A percentile compares a stretch with the other conserved stretches of the same genome.
phyloP scores from a whole-genome alignment of 2,888 invertebrate genomes.

The Graphium colonna region DNA sequence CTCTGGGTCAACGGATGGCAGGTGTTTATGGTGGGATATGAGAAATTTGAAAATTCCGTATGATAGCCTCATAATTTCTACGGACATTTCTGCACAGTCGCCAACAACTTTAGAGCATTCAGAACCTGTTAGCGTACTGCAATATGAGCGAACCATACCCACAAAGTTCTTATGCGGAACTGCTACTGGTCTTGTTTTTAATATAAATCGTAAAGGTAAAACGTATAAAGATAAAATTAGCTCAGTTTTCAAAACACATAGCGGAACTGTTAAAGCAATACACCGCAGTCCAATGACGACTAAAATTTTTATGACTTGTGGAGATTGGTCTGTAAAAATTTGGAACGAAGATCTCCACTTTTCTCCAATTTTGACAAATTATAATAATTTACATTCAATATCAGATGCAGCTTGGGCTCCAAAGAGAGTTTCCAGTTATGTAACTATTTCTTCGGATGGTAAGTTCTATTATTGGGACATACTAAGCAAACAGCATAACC shows the following conservation, averaged over 20 bases:
- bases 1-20: conserved; percentile 81
- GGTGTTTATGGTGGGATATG: conserved; percentile 84
- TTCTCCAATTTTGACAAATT: conserved; percentile 51
- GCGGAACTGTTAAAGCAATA: conserved; percentile 80
- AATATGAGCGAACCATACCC: conserved; percentile 84
- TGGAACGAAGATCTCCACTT: conserved; percentile 83
- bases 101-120: conserved; percentile 64
- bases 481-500: conserved; percentile 83
- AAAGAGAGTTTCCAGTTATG: conserved; percentile 55
- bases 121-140: conserved; percentile 81
- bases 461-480: conserved; percentile 89
- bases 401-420: conserved; percentile 52
- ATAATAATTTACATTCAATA: conserved; percentile 39
- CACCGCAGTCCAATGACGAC: conserved; percentile 82
- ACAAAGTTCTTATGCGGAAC: conserved; percentile 70
- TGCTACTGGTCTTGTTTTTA: conserved; percentile 62
- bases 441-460: conserved; percentile 76
- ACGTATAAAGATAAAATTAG: conserved; percentile 80
- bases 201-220: conserved; percentile 84
- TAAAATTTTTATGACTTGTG: conserved; percentile 84
- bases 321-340: conserved; percentile 82
- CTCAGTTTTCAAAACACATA: conserved; percentile 76
- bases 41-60: conserved; percentile 79
- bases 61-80: conserved; percentile 81
- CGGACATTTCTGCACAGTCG: conserved; percentile 67